These are phyloP conservation scores for Dicentrarchus labrax DNA, from an alignment of 2,113 vertebrate species.

Conservation along the genomic window DNA sequence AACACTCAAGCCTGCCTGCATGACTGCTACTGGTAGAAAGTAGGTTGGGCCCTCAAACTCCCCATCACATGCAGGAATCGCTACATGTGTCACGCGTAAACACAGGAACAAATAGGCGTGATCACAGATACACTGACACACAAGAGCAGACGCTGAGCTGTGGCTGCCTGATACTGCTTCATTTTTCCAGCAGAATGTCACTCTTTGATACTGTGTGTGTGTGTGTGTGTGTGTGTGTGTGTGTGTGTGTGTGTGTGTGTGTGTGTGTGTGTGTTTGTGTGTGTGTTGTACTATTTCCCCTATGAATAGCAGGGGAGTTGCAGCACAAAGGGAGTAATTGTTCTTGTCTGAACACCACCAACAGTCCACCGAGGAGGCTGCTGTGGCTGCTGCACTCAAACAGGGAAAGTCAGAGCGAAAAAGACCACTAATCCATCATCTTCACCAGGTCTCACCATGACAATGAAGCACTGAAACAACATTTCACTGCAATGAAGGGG, in stretches of 20 bases:
- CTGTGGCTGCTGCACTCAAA: constrained; percentile 50
- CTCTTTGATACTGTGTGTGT: constrained; percentile 48
- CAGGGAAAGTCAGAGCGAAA: constrained; percentile 34
- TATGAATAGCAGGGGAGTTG: constrained; percentile 69
- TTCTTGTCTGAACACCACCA: constrained; percentile 70
- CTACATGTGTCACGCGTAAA: constrained; percentile 54
- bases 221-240: constrained; percentile 23
- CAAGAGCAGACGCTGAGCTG: constrained; percentile 24
- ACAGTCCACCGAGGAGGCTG: constrained; percentile 50
- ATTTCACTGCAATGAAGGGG: constrained; percentile 10
- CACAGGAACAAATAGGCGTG: constrained; percentile 12
- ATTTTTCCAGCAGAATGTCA: constrained; percentile 60
- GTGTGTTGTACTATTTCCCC: constrained; percentile 42
- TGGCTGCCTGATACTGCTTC: constrained; percentile 42
- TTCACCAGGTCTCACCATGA: constrained; percentile 23
- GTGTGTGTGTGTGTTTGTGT: constrained; percentile 21
- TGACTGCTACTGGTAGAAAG: constrained; percentile 52
- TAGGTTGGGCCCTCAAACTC: constrained; percentile 46
- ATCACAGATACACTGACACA: constrained; percentile 16
- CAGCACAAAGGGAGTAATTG: constrained; percentile 79
- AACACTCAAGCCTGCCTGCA: constrained; percentile 62
- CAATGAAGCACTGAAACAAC: constrained; percentile 36
- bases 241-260: constrained; percentile 20
- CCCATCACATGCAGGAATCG: constrained; percentile 36
- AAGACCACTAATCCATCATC: constrained; percentile 61